Evolutionary conservation across 2,797 vertebrate genomes (phyloP), one percentile per base, ranked within the genome.

Genomic region (Crax fasciolata): DNA sequence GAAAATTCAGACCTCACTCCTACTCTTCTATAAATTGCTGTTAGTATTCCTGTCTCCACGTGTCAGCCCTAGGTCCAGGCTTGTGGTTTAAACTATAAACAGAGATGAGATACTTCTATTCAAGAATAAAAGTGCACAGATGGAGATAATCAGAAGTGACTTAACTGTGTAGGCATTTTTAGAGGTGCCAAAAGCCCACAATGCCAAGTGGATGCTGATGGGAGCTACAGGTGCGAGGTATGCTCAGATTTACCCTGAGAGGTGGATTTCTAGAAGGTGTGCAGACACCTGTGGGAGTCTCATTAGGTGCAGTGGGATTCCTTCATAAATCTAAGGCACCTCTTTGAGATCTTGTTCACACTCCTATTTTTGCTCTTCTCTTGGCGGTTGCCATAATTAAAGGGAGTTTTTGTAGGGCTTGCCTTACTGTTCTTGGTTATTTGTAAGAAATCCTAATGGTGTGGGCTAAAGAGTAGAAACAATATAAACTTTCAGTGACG

Each of bases 141-240:
- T 95, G 95, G 96, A 90, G 90, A 59, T 94, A 82, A 95, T 93
- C 73, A 95, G 83, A 70, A 91, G 59, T 84, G 58, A 93, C 76
- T 94, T 61, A n/a, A 84, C 65, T 32, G 85, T 81, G 93, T 95
- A 39, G 83, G 88, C 80, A 91, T 71, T 89, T 72, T 68, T 39
- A 79, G 75, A 96, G 82, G 90, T 89, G 92, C 62, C 70, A 84
- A 89, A 78, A 94, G 76, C 93, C 92, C 94, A 91, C 90, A 48
- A 6, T 24, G 27, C 35, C 41, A 24, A 4, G 13, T 7, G 90
- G 93, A 90, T 4, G 6, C 73, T 76, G 88, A 66, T 94, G 90
- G 86, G 67, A 52, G 62, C 83, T 48, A 23, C 93, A 94, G 94
- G 90, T 93, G 85, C 10, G 18, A 83, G 89, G 68, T 87, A 25